Evolutionary conservation across 2,888 invertebrate species (phyloP), one percentile per base, ranked within the genome.

Genomic region (Rotaria magnacalcarata): DNA sequence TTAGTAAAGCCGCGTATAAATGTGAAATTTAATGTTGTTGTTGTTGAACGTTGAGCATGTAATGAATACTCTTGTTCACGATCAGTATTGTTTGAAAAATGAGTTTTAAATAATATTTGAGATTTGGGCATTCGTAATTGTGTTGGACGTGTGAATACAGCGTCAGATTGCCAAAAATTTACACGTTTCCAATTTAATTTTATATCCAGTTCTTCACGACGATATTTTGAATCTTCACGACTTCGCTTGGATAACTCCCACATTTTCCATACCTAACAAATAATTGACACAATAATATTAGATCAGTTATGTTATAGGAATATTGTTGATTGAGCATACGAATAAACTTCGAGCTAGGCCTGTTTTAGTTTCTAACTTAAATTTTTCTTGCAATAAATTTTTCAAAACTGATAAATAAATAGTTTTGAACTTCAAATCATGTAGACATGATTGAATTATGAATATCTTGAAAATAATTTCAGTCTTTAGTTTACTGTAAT

Each of bases 1-100:
- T 91, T 90, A n/a, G 90, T 90, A 88, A 89, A 90, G 0, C 90
- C 90, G 86, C 90, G 89, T 8, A 88, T 88, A 34, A 90, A 88
- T 16, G 87, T 86, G 11, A 90, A 89, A 10, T 88, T 89, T 60
- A 90, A 89, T 10, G 89, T 88, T 56, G 90, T 90, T 0, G 88
- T 87, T 0, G 91, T 91, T 1, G 89, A 89, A 75, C 91, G 87
- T 85, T 90, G 89, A 8, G 90, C 89, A 85, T 89, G 89, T 87
- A 91, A 90, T 24, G 90, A 89, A 88, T 90, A 90, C 67, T 89
- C 89, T 87, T 91, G 91, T 8, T 88, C 88, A 10, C 88, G 86
- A 21, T 89, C 88, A 2, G 90, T 90, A 86, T 89, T 89, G 88
- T 91, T 91, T 47, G 89, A 89, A 88, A 90, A 91, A 27, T 89